Evolutionary conservation across 2,888 invertebrate species (phyloP), one percentile per base, ranked within the genome.

Genomic region (Lysandra coridon): DNA sequence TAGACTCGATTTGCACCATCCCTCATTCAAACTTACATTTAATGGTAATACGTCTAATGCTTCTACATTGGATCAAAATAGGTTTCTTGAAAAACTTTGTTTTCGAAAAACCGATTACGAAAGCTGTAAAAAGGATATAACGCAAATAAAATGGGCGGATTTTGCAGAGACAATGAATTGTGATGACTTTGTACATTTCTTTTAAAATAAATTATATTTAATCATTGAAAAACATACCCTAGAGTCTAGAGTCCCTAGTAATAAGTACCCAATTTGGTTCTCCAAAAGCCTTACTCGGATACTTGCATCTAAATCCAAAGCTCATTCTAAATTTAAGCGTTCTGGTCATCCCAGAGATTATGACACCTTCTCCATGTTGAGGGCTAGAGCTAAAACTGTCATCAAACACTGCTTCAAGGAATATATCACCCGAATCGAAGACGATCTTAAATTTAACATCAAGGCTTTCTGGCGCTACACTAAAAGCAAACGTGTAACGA

Each of bases 391-490:
- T n/a, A 75, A 75, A 75, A 49, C n/a, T 12, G 10, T 75, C 5
- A 23, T 53, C 12, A 30, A 75, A 1, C 40, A 75, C 14, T 75
- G 49, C n/a, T 75, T 49, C 75, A 75, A 30, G 44, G 7, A 14
- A n/a, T 76, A 76, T 14, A 76, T 76, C 30, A 7, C 37, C 5
- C 49, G 53, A 44, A 76, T 49, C 4, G 76, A 76, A 53, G 53
- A 53, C 12, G 57, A 76, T 53, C 76, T 76, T 53, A 76, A 76
- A 17, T 2, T 53, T 17, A 76, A 53, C 23, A 76, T 76, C 23
- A 76, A 57, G 14, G 49, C 76, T 1, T 76, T 76, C 14, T 76
- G 76, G 76, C 76, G 76, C 3, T 76, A 76, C n/a, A 76, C 76
- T 7, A 57, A 76, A 12, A 76, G 49, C n/a, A 75, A 75, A n/a